Evolutionary conservation across 2,797 vertebrate species (phyloP).

Genomic region (Mallotus villosus): DNA sequence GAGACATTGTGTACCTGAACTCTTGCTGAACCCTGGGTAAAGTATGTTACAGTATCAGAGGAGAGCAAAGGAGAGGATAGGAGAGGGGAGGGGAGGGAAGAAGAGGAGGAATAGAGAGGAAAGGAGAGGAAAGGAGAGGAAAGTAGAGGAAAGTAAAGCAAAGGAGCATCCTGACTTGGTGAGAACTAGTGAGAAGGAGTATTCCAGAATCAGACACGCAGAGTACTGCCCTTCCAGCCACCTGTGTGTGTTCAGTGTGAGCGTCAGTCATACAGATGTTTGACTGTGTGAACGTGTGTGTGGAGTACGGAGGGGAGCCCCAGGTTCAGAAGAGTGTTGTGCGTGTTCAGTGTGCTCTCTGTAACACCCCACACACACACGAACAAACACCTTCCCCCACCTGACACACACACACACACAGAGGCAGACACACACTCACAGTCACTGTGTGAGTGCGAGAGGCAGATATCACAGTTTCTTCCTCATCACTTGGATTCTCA

Average conservation of each 20-base stretch:
- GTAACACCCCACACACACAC: not conserved
- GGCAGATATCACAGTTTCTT: not conserved
- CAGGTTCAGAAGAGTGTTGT: not conserved
- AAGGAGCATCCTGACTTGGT: slow-evolving; percentile 14
- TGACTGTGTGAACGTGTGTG: slow-evolving; percentile 1
- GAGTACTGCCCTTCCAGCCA: slow-evolving; percentile 54
- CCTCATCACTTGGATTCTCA: not conserved
- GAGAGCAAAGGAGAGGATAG: slow-evolving; percentile 38
- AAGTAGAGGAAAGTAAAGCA: slow-evolving; percentile 39
- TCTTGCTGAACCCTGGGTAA: not conserved
- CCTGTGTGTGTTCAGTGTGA: slow-evolving; percentile 36
- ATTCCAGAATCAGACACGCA: slow-evolving; percentile 46
- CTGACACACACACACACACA: slow-evolving; percentile 3
- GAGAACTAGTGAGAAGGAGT: slow-evolving; percentile 49
- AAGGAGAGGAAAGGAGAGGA: slow-evolving; percentile 39
- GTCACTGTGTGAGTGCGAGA: not conserved
- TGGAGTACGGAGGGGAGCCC: not conserved
- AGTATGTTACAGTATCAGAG: not conserved
- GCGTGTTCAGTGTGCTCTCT: not conserved
- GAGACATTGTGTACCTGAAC: slow-evolving; percentile 28
- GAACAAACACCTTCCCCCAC: not conserved
- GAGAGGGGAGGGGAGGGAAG: slow-evolving; percentile 44
- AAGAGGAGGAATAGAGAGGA: slow-evolving; percentile 24
- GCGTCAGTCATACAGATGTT: slow-evolving; percentile 3
- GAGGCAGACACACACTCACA: not conserved